These are phyloP conservation scores for Psephotus haematonotus DNA, from an alignment of 2,113 vertebrate species.

Conservation along the genomic window DNA sequence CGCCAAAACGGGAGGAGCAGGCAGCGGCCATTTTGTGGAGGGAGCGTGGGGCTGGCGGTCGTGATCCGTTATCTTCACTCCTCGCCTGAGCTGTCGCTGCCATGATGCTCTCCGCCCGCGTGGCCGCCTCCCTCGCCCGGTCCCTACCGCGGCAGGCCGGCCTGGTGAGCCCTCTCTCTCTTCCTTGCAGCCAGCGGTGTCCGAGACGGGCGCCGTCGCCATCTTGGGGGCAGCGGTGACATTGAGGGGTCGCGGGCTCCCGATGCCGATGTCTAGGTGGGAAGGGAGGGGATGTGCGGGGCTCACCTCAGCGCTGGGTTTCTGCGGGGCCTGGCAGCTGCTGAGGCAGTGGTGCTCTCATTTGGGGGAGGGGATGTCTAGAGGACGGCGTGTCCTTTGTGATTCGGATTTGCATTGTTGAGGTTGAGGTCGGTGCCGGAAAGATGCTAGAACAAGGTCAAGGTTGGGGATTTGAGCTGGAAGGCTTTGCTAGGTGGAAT, in stretches of 20 bases:
- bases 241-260: slow-evolving; percentile 21
- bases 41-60: background rate
- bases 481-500: too few species aligned
- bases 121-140: slow-evolving; percentile 86
- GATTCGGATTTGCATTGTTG: rapidly evolving
- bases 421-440: too few species aligned
- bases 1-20: slow-evolving; percentile 9
- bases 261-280: background rate
- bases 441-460: background rate
- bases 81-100: background rate
- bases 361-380: rapidly evolving
- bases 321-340: rapidly evolving
- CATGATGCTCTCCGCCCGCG: slow-evolving; percentile 89
- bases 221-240: background rate
- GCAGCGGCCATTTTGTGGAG: slow-evolving; percentile 75
- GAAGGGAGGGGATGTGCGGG: rapidly evolving
- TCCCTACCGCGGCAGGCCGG: slow-evolving; percentile 85
- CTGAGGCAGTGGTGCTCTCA: background rate
- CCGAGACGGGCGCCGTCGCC: background rate
- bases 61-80: rapidly evolving
- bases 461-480: background rate
- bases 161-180: slow-evolving; percentile 76
- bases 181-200: rapidly evolving
- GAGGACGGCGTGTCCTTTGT: background rate
- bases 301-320: rapidly evolving